phyloP scores from a whole-genome alignment of 30 jellyfish, hydroid and myxozoan genomes.

The Pseudorhiza aurosa region DNA sequence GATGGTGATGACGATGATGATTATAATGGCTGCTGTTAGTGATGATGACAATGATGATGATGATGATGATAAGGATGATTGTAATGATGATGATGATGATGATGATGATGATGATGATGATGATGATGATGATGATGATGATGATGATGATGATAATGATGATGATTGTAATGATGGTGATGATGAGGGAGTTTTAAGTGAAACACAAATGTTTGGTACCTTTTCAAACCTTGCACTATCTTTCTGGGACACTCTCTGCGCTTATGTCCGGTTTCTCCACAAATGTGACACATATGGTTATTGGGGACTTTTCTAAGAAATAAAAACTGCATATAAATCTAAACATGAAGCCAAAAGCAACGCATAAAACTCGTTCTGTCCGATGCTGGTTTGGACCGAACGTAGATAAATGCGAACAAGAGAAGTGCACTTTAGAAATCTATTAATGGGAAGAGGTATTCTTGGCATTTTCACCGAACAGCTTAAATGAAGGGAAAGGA shows the following conservation, averaged over 20 bases:
- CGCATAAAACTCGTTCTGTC: neutral
- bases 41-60: too few relatives aligned
- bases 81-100: too few relatives aligned
- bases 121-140: too few relatives aligned
- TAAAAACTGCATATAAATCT: neutral
- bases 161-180: too few relatives aligned
- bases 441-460: neutral
- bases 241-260: constrained; percentile 78
- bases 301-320: constrained; percentile 23
- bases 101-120: too few relatives aligned
- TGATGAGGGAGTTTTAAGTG: too few relatives aligned
- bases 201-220: too few relatives aligned
- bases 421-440: neutral
- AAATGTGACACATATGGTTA: constrained; percentile 62
- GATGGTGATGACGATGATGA: too few relatives aligned
- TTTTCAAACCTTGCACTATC: neutral
- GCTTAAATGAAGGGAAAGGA: neutral
- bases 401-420: neutral
- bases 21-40: too few relatives aligned
- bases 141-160: too few relatives aligned
- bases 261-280: constrained; percentile 85
- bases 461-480: neutral
- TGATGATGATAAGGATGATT: too few relatives aligned
- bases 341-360: neutral
- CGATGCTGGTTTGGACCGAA: neutral